Evolutionary conservation across 2,113 vertebrate genomes (phyloP).

Genomic region (Antechinus flavipes): DNA sequence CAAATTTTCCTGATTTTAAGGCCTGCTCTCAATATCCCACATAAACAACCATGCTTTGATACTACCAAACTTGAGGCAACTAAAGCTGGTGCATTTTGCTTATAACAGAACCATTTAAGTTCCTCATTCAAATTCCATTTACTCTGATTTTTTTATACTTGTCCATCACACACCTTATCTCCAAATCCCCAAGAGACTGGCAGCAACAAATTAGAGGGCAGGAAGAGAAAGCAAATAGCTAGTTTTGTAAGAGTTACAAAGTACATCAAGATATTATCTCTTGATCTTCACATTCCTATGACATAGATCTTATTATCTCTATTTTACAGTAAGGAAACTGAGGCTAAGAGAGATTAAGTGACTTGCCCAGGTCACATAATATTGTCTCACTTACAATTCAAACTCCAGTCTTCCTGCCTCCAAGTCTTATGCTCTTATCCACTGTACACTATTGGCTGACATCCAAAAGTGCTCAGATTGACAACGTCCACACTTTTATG

Average conservation of each 20-base stretch:
- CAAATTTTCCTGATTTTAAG: not conserved
- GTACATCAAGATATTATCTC: not conserved
- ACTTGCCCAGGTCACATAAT: not conserved
- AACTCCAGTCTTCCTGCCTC: not conserved
- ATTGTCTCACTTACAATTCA: not conserved
- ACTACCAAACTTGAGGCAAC: not conserved
- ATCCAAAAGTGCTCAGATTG: not conserved
- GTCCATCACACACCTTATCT: not conserved
- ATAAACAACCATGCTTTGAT: not conserved
- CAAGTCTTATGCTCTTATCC: not conserved
- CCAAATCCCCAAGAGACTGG: not conserved
- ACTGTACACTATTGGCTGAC: too few species aligned
- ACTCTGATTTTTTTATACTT: not conserved
- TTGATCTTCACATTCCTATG: not conserved
- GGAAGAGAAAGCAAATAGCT: not conserved
- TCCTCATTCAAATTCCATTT: not conserved
- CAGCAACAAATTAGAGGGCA: not conserved
- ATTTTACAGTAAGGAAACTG: not conserved
- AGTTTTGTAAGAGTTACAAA: not conserved
- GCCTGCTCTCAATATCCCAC: not conserved
- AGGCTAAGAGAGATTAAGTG: not conserved
- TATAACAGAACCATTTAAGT: not conserved
- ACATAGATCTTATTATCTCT: not conserved
- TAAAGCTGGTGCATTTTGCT: not conserved
- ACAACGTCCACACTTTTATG: not conserved